phyloP scores from a whole-genome alignment of 2,113 vertebrate genomes.

The Rhizomys pruinosus region DNA sequence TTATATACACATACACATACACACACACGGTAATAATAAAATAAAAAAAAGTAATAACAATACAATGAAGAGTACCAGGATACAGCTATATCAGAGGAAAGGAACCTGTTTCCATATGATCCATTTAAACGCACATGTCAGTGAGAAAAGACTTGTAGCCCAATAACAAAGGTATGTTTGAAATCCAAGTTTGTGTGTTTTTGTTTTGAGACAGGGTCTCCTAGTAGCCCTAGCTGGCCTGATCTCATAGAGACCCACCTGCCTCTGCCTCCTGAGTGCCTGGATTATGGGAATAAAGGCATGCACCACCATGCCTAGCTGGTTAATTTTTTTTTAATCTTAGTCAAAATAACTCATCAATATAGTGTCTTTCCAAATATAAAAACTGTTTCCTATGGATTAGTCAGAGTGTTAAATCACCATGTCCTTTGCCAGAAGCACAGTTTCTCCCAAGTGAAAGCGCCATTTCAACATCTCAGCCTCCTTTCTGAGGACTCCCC shows the following conservation, averaged over 20 bases:
- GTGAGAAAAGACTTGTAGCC: neutral
- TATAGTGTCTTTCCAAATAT: constrained; percentile 16
- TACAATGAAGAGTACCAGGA: neutral
- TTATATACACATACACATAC: too few species aligned
- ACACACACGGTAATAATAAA: neutral
- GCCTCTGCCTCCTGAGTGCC: too few species aligned
- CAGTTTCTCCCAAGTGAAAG: neutral
- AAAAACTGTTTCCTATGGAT: constrained; percentile 5
- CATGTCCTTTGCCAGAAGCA: neutral
- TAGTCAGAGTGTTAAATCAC: neutral
- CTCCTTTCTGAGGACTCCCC: neutral
- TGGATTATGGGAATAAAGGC: too few species aligned
- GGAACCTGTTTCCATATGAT: accelerated
- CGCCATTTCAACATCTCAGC: neutral
- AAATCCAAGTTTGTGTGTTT: constrained; percentile 1
- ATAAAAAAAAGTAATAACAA: neutral
- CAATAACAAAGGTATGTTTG: neutral
- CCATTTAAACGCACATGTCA: neutral
- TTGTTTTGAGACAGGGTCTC: too few species aligned
- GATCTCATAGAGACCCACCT: too few species aligned
- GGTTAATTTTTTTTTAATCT: constrained; percentile 31
- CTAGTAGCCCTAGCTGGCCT: too few species aligned
- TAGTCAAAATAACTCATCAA: constrained; percentile 24
- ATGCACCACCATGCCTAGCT: too few species aligned
- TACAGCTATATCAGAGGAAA: neutral